Percentiles rank a stretch among this genome's conserved stretches.
These are phyloP conservation scores for Parazoanthus darwini DNA, from an alignment of 92 coral and sea anemone species.

Conservation along the genomic window DNA sequence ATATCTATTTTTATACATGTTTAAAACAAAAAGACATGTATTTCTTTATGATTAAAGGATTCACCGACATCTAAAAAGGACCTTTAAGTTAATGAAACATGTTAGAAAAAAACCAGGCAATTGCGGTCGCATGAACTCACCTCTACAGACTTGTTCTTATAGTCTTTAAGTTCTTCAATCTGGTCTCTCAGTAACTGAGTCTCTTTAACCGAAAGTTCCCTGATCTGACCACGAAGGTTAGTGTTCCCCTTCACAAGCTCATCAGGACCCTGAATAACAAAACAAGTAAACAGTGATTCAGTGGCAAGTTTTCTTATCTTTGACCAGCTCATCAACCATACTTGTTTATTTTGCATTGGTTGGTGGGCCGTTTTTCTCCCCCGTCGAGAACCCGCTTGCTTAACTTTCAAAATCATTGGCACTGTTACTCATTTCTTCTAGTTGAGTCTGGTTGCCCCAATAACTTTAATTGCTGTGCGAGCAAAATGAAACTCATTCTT, in stretches of 20 bases:
- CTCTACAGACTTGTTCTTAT: conserved; percentile 41
- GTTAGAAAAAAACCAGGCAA: not conserved
- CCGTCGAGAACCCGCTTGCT: conserved; percentile 1
- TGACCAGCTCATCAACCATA: not conserved
- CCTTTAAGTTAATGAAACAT: not conserved
- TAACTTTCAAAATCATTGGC: not conserved
- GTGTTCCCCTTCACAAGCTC: conserved; percentile 25
- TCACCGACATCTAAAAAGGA: not conserved
- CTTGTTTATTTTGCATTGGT: not conserved
- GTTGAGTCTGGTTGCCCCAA: not conserved
- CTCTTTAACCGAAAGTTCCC: conserved; percentile 25
- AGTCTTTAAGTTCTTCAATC: conserved; percentile 37
- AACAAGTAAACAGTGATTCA: not conserved
- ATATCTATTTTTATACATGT: no score
- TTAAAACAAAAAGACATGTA: no score
- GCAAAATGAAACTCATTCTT: not conserved
- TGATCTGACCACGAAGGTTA: conserved; percentile 26
- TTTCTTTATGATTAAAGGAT: no score
- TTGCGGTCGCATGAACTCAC: not conserved
- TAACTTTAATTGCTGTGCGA: not conserved
- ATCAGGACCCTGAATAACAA: conserved; percentile 11
- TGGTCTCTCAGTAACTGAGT: conserved; percentile 36
- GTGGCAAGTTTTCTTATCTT: not conserved
- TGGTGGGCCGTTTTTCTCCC: not conserved
- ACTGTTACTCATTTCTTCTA: not conserved